Conservation (phyloP, 2,888 invertebrate genomes). For the Stenchaetothrips biformis region DNA sequence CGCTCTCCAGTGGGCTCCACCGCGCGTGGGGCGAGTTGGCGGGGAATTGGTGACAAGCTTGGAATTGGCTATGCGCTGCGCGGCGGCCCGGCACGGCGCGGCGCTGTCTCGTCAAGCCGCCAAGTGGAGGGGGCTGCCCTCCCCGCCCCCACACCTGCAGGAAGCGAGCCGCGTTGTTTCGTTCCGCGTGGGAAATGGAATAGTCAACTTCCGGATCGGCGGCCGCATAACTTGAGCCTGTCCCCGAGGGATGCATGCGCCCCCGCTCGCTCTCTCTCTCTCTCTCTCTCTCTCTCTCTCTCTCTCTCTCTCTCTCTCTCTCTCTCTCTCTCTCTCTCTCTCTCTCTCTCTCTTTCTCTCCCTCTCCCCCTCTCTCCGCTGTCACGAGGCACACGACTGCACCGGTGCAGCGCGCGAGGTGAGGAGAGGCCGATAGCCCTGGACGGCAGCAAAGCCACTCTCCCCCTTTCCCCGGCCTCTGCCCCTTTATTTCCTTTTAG, state of each 20-base stretch:
- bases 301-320: constrained; percentile 8
- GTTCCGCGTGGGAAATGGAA: constrained; percentile 20
- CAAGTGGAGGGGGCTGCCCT: not conserved
- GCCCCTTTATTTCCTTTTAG: too few relatives aligned
- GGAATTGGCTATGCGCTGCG: not conserved
- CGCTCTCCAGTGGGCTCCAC: not conserved
- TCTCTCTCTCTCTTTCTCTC: not conserved
- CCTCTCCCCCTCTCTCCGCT: too few relatives aligned
- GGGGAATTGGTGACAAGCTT: not conserved
- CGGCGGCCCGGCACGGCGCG: too few relatives aligned
- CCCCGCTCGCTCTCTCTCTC: not conserved
- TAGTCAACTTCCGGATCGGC: constrained; percentile 20
- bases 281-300: constrained; percentile 13
- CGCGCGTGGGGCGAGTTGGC: not conserved
- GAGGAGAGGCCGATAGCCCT: too few relatives aligned
- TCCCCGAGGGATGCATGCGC: not conserved
- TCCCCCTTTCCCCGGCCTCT: too few relatives aligned
- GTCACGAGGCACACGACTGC: not conserved
- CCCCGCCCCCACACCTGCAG: not conserved
- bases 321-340: not conserved
- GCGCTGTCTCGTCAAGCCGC: too few relatives aligned
- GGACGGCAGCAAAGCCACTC: too few relatives aligned
- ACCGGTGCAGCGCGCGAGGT: not conserved
- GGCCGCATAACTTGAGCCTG: constrained; percentile 1
- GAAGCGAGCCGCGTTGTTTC: not conserved